phyloP scores from a whole-genome alignment of 2,888 invertebrate genomes.

The Dolichopus griseipennis region DNA sequence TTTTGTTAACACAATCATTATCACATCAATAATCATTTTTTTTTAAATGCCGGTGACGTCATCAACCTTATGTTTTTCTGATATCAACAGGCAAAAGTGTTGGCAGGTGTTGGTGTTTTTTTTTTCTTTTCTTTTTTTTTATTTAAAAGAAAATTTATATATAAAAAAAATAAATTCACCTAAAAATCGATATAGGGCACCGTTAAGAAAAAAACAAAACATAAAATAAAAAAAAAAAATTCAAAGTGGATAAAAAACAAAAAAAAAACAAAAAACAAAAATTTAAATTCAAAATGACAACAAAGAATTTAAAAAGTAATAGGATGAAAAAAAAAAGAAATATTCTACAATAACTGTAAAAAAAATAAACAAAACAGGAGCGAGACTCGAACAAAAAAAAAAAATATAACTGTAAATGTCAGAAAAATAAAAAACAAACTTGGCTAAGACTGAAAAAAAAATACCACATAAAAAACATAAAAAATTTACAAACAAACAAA shows the following conservation, averaged over 20 bases:
- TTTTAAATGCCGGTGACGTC: too few relatives aligned
- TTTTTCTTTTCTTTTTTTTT: too few relatives aligned
- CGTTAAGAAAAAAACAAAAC: not conserved
- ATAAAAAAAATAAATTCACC: not conserved
- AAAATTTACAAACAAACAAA: too few relatives aligned
- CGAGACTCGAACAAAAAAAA: too few relatives aligned
- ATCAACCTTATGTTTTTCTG: too few relatives aligned
- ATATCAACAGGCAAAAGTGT: not conserved
- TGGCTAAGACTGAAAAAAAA: not conserved
- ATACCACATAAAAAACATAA: not conserved
- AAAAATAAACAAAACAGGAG: too few relatives aligned
- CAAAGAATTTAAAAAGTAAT: not conserved
- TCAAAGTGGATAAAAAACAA: not conserved
- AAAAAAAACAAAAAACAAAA: not conserved
- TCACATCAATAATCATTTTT: too few relatives aligned
- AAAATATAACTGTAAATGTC: too few relatives aligned
- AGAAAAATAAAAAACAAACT: not conserved
- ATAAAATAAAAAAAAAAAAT: too few relatives aligned
- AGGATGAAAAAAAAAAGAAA: not conserved
- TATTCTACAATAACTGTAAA: not conserved
- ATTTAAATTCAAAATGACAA: not conserved
- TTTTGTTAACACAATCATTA: too few relatives aligned
- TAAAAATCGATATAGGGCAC: slow-evolving; percentile 3
- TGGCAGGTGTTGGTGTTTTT: not conserved
- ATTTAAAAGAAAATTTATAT: not conserved